phyloP scores from a whole-genome alignment of 2,797 vertebrate species.

The Thunnus albacares region DNA sequence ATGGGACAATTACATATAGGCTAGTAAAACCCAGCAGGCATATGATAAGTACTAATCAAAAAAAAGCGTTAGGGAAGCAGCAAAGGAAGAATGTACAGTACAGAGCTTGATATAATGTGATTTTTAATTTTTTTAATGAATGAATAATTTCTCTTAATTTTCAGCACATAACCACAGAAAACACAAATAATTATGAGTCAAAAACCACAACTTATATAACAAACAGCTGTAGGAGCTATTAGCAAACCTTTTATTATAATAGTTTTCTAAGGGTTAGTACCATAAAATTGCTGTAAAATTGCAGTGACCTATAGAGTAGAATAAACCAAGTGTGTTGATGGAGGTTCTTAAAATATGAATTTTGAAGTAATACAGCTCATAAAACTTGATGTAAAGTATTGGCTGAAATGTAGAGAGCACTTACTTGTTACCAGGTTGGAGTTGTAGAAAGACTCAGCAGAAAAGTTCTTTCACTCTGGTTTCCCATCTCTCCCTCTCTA shows the following conservation, averaged over 20 bases:
- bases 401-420: slow-evolving; percentile 21
- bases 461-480: slow-evolving; percentile 35
- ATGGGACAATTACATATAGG: slow-evolving; percentile 44
- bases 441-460: slow-evolving; percentile 18
- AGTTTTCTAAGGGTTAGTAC: not conserved
- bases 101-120: not conserved
- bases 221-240: not conserved
- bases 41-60: slow-evolving; percentile 27
- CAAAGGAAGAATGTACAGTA: not conserved
- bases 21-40: slow-evolving; percentile 38
- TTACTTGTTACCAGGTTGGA: slow-evolving; percentile 49
- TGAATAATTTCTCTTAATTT: not conserved
- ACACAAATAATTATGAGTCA: not conserved
- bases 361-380: not conserved
- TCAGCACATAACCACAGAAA: not conserved
- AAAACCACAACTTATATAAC: not conserved
- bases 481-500: slow-evolving; percentile 16
- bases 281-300: not conserved
- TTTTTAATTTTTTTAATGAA: not conserved
- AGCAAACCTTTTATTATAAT: not conserved
- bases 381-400: not conserved
- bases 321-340: not conserved
- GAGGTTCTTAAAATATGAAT: not conserved
- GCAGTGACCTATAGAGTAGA: not conserved
- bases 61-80: not conserved